These are phyloP conservation scores for Artibeus jamaicensis DNA, from an alignment of 2,797 vertebrate genomes.

Conservation along the genomic window DNA sequence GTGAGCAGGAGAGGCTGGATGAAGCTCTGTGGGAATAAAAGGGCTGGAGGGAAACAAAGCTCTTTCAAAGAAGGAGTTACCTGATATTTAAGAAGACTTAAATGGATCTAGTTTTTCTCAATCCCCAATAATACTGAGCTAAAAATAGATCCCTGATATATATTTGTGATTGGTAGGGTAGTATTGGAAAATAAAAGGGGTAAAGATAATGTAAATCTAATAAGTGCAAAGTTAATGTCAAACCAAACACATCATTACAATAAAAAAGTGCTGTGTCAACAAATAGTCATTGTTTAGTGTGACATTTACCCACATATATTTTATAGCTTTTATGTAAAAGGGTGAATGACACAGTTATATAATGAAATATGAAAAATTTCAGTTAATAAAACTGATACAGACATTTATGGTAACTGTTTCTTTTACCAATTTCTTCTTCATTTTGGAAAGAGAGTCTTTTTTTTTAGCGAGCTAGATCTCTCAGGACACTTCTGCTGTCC, in stretches of 20 bases:
- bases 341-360: not conserved
- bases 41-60: not conserved
- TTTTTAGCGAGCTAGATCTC: not conserved
- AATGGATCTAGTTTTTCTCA: not conserved
- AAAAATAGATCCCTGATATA: not conserved
- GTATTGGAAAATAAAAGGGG: not conserved
- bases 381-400: not conserved
- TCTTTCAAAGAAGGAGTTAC: not conserved
- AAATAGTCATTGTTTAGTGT: not conserved
- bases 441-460: not conserved
- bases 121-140: not conserved
- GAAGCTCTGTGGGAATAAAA: not conserved
- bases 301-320: not conserved
- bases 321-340: not conserved
- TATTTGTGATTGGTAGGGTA: not conserved
- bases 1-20: not conserved
- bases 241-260: not conserved
- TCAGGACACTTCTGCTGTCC: not conserved
- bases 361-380: not conserved
- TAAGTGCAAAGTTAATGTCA: not conserved
- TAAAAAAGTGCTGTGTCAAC: not conserved
- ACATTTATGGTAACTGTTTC: not conserved
- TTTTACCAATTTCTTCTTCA: not conserved
- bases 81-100: not conserved
- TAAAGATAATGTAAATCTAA: not conserved